Conservation (phyloP, 2,888 invertebrate species). For the Noctua pronuba region DNA sequence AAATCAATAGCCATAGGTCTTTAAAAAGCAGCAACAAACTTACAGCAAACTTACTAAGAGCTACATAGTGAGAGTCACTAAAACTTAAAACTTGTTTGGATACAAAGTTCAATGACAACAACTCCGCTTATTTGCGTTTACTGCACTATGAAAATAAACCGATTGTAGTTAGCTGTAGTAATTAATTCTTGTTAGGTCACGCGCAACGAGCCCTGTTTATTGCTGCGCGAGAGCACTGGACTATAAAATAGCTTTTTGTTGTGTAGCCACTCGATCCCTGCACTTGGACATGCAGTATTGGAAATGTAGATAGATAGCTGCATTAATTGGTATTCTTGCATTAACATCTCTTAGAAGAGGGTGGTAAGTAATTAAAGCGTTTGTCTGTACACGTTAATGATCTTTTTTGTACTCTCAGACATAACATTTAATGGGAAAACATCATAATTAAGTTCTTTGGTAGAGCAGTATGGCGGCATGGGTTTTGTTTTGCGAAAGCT, state of each 20-base stretch:
- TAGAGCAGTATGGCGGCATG: neutral
- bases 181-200: constrained; percentile 41
- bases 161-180: constrained; percentile 17
- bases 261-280: constrained; percentile 22
- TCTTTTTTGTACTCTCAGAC: neutral
- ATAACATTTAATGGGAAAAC: neutral
- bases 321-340: neutral
- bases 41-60: neutral
- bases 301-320: neutral
- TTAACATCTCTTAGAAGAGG: neutral
- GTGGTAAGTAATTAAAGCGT: neutral
- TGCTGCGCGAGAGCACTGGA: constrained; percentile 15
- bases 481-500: neutral
- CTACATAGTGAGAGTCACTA: neutral
- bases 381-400: too few relatives aligned
- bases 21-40: neutral
- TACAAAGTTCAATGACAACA: constrained; percentile 26
- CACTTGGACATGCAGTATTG: neutral
- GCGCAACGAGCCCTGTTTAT: constrained; percentile 27
- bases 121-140: constrained; percentile 14
- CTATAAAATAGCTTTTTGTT: constrained; percentile 48
- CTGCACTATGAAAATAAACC: constrained; percentile 21
- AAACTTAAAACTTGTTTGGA: neutral
- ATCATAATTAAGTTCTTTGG: neutral
- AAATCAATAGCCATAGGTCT: too few relatives aligned